Evolutionary conservation across 1,140 invertebrate species (phyloP).

Genomic region (Aphis craccivora): DNA sequence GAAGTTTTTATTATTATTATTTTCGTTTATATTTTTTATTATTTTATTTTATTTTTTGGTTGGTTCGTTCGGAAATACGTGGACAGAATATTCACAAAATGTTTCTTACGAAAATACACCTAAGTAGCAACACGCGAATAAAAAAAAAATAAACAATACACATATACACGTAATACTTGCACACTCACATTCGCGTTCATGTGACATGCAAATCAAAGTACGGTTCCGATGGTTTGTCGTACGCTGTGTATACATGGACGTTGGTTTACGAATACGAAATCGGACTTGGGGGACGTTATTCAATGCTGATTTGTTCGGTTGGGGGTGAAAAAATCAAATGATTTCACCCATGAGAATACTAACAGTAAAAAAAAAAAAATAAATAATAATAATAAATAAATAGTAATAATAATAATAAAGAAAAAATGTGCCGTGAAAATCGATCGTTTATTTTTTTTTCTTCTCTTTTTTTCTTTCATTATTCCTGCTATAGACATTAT

Average conservation of each 20-base stretch:
- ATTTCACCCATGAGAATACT: background rate
- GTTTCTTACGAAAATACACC: background rate
- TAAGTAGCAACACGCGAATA: background rate
- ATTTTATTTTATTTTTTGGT: background rate
- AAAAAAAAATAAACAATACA: constrained; percentile 7
- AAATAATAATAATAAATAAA: background rate
- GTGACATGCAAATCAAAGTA: constrained; percentile 39
- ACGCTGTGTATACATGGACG: background rate
- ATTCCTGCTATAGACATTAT: background rate
- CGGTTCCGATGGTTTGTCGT: background rate
- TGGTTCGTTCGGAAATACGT: background rate
- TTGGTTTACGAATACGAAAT: constrained; percentile 25
- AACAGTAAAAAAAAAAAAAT: too few relatives aligned
- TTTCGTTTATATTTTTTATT: constrained; percentile 5
- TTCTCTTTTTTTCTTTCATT: background rate
- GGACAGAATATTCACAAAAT: constrained; percentile 1
- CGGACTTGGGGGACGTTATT: constrained; percentile 31
- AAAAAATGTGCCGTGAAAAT: background rate
- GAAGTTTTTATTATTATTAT: background rate
- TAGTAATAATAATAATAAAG: background rate
- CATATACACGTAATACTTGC: background rate
- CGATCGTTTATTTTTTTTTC: background rate
- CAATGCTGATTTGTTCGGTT: background rate
- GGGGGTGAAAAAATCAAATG: background rate
- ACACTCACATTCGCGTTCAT: background rate